A percentile compares a stretch with the other conserved stretches of the same genome.
Conservation (phyloP, 2,797 vertebrate genomes). For the Meriones psammophilus region DNA sequence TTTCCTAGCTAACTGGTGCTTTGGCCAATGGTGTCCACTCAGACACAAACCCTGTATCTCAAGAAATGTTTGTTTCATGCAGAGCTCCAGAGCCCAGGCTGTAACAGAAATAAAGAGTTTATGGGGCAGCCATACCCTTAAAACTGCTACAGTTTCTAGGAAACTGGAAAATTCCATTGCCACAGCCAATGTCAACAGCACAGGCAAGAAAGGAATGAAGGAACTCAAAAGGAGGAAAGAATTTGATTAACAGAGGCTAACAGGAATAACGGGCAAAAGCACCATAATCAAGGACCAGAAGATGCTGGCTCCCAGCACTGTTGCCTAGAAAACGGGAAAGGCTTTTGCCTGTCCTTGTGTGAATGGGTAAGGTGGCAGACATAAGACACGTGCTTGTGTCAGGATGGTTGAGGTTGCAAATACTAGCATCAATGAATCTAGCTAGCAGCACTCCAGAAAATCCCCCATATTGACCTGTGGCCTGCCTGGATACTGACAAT, state of each 20-base stretch:
- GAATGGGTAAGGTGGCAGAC: background rate
- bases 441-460: background rate
- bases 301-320: constrained; percentile 62
- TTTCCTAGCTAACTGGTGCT: background rate
- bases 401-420: background rate
- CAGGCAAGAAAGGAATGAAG: constrained; percentile 89
- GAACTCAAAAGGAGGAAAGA: constrained; percentile 89
- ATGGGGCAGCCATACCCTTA: constrained; percentile 85
- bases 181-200: constrained; percentile 89
- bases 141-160: constrained; percentile 85
- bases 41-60: constrained; percentile 2
- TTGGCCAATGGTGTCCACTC: background rate
- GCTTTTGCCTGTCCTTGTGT: background rate
- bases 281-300: constrained; percentile 84
- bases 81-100: constrained; percentile 65
- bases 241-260: constrained; percentile 86
- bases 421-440: background rate
- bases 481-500: background rate
- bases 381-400: background rate
- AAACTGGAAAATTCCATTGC: constrained; percentile 89
- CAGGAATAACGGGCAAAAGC: constrained; percentile 82
- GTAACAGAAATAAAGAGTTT: constrained; percentile 86
- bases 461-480: background rate
- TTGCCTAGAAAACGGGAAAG: constrained; percentile 8
- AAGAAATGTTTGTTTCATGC: constrained; percentile 49